Conservation (phyloP, 2,113 vertebrate species). For the Physeter macrocephalus region DNA sequence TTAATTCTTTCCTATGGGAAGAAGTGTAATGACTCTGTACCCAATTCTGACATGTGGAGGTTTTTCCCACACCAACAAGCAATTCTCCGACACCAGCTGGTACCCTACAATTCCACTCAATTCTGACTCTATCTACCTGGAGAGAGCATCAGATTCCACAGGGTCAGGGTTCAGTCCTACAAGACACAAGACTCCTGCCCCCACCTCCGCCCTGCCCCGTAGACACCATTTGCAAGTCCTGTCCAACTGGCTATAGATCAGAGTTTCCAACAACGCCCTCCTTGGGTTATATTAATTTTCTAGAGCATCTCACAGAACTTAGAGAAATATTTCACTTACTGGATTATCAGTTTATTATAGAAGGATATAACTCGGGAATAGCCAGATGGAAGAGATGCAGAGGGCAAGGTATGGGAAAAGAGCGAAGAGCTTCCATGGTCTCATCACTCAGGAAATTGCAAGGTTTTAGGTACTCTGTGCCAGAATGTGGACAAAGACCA, state of each 20-base stretch:
- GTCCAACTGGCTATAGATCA: not conserved
- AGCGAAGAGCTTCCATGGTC: not conserved
- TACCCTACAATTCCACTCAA: not conserved
- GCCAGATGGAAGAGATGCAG: not conserved
- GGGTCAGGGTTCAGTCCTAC: not conserved
- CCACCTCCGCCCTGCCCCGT: too few species aligned
- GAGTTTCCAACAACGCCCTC: not conserved
- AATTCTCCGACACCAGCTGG: not conserved
- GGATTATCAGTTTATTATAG: not conserved
- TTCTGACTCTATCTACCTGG: not conserved
- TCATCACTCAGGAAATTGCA: not conserved
- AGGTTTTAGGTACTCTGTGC: not conserved
- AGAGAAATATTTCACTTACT: not conserved
- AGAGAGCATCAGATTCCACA: not conserved
- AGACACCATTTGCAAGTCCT: not conserved
- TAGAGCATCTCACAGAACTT: not conserved
- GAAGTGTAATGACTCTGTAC: not conserved
- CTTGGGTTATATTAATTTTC: not conserved
- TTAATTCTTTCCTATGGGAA: not conserved
- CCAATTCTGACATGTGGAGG: rapidly evolving
- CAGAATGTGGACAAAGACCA: not conserved
- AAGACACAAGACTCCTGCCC: not conserved
- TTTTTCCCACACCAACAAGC: not conserved
- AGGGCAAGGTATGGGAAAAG: not conserved
- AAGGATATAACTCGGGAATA: not conserved